These are phyloP conservation scores for Alviniconcha marisindica DNA, from an alignment of 1,140 invertebrate species.

Conservation along the genomic window DNA sequence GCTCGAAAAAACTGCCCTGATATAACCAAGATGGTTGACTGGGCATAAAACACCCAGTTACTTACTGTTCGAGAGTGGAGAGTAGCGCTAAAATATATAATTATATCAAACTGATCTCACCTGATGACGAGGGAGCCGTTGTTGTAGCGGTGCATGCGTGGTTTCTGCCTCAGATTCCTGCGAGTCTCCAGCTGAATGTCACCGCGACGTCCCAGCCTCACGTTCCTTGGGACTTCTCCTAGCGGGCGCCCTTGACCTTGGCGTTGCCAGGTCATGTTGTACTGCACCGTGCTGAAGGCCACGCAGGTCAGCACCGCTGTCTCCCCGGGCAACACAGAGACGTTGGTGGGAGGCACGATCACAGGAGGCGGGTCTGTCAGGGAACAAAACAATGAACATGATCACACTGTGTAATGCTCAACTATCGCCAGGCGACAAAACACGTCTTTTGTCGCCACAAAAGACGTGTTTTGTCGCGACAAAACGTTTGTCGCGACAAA, in stretches of 20 bases:
- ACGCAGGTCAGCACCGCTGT: conserved; percentile 76
- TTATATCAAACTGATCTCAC: no score
- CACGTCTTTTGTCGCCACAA: no score
- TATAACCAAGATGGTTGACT: no score
- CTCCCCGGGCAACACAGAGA: conserved; percentile 74
- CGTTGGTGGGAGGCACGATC: conserved; percentile 75
- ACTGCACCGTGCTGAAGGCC: conserved; percentile 75
- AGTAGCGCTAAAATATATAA: no score
- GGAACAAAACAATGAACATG: neutral
- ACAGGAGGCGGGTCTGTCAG: conserved; percentile 78
- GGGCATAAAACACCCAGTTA: no score
- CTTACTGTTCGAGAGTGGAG: no score
- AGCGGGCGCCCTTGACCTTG: conserved; percentile 31
- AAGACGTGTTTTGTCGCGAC: no score
- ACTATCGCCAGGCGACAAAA: no score
- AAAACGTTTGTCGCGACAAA: no score
- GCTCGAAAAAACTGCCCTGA: no score
- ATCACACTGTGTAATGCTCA: no score
- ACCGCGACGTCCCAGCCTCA: neutral
- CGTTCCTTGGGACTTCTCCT: neutral
- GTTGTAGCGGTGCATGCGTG: conserved; percentile 48
- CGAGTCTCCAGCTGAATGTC: conserved; percentile 2
- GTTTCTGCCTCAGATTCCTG: conserved; percentile 35
- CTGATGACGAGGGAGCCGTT: conserved; percentile 70
- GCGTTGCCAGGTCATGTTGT: conserved; percentile 77